Evolutionary conservation across 2,113 vertebrate genomes (phyloP).

Genomic region (Neodon shergylaensis): DNA sequence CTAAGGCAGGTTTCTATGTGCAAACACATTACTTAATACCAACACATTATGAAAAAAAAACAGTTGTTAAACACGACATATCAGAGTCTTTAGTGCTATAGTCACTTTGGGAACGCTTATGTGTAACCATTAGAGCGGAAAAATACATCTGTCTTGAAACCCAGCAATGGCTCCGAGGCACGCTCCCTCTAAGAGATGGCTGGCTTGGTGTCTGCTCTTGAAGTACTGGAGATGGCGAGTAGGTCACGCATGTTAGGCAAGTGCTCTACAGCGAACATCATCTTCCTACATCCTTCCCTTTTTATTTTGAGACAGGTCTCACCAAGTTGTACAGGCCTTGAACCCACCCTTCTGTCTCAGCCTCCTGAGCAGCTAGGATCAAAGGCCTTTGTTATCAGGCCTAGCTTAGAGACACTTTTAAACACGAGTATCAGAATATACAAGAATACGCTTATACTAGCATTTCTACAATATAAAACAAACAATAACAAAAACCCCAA

Average conservation of each 20-base stretch:
- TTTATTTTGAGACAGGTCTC: background rate
- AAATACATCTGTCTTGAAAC: background rate
- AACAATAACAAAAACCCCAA: background rate
- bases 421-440: background rate
- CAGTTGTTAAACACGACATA: background rate
- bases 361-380: background rate
- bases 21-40: background rate
- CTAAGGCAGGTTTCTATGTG: background rate
- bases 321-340: background rate
- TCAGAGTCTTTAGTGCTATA: background rate
- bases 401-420: background rate
- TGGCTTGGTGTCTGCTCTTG: background rate
- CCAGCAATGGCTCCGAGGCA: background rate
- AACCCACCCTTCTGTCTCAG: background rate
- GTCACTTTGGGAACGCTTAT: slow-evolving; percentile 11
- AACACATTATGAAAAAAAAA: background rate
- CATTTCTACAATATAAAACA: slow-evolving; percentile 1
- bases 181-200: background rate
- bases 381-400: background rate
- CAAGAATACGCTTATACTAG: slow-evolving; percentile 35
- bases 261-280: background rate
- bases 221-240: background rate
- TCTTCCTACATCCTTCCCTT: background rate
- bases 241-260: background rate
- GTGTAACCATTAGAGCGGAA: slow-evolving; percentile 23